A percentile compares a stretch with the other conserved stretches of the same genome.
Conservation (phyloP, 2,888 invertebrate species). For the Drosophila gaucha region DNA sequence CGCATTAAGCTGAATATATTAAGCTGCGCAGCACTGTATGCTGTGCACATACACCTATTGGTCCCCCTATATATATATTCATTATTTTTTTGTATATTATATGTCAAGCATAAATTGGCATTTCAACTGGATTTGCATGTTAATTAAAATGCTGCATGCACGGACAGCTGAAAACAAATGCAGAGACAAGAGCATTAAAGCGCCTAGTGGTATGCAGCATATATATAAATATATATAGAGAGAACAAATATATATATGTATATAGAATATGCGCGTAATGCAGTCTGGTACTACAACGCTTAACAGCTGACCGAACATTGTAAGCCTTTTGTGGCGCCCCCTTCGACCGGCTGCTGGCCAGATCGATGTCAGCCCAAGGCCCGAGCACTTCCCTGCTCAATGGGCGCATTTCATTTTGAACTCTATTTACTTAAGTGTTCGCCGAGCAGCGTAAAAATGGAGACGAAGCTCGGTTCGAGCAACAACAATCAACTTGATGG, state of each 20-base stretch:
- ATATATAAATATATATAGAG: neutral
- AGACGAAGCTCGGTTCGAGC: conserved; percentile 51
- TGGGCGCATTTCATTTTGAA: conserved; percentile 76
- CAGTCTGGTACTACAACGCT: conserved; percentile 49
- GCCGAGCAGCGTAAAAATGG: conserved; percentile 55
- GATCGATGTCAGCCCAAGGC: conserved; percentile 71
- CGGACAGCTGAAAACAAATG: conserved; percentile 76
- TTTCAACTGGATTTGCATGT: conserved; percentile 80
- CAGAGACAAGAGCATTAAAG: conserved; percentile 67
- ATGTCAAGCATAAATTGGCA: conserved; percentile 80
- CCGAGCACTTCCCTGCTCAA: conserved; percentile 61
- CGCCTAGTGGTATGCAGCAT: conserved; percentile 18
- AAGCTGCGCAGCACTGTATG: conserved; percentile 34
- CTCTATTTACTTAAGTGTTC: conserved; percentile 78
- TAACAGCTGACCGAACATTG: conserved; percentile 67
- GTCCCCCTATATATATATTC: conserved; percentile 6
- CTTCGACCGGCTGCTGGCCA: conserved; percentile 37
- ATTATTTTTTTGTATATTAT: conserved; percentile 57
- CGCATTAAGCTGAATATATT: conserved; percentile 32
- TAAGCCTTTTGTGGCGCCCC: conserved; percentile 53
- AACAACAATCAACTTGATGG: conserved; percentile 64
- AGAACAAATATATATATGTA: neutral
- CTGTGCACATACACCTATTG: conserved; percentile 12
- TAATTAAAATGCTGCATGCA: conserved; percentile 76
- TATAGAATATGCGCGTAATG: conserved; percentile 28